A percentile compares a stretch with the other conserved stretches of the same genome.
These are phyloP conservation scores for Caenorhabditis remanei DNA, from an alignment of 1,140 invertebrate species.

Conservation along the genomic window DNA sequence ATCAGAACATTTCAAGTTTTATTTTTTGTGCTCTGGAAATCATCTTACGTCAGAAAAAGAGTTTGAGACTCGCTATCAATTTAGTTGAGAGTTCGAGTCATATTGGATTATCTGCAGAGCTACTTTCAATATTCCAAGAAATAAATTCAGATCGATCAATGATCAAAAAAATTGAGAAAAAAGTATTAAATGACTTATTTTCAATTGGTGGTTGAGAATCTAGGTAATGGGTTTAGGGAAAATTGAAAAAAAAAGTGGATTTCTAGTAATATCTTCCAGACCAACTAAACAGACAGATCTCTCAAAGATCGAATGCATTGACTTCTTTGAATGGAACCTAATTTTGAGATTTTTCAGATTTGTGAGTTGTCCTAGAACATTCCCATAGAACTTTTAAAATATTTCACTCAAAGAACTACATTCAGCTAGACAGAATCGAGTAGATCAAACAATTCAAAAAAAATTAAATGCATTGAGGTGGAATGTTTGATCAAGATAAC, in stretches of 20 bases:
- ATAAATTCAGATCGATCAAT: neutral
- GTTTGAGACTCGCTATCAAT: neutral
- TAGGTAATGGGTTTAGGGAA: neutral
- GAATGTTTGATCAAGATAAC: neutral
- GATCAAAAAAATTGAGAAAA: neutral
- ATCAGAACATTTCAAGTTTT: too few relatives aligned
- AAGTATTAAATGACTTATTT: too few relatives aligned
- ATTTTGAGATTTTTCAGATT: too few relatives aligned
- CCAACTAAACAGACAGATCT: neutral
- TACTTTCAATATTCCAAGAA: neutral
- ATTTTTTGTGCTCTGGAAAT: too few relatives aligned
- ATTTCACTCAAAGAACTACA: too few relatives aligned
- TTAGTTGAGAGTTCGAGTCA: neutral
- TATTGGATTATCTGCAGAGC: neutral
- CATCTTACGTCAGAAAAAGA: neutral
- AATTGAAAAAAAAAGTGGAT: neutral
- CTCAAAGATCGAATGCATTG: neutral
- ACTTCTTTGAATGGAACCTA: neutral
- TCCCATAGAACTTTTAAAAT: too few relatives aligned
- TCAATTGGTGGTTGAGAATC: too few relatives aligned
- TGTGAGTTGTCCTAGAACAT: too few relatives aligned
- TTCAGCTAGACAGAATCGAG: neutral
- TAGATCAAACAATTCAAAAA: conserved; percentile 1
- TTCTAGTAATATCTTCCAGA: too few relatives aligned
- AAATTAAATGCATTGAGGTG: neutral